phyloP scores from a whole-genome alignment of 1,140 invertebrate genomes.

The Drosophila lowei region DNA sequence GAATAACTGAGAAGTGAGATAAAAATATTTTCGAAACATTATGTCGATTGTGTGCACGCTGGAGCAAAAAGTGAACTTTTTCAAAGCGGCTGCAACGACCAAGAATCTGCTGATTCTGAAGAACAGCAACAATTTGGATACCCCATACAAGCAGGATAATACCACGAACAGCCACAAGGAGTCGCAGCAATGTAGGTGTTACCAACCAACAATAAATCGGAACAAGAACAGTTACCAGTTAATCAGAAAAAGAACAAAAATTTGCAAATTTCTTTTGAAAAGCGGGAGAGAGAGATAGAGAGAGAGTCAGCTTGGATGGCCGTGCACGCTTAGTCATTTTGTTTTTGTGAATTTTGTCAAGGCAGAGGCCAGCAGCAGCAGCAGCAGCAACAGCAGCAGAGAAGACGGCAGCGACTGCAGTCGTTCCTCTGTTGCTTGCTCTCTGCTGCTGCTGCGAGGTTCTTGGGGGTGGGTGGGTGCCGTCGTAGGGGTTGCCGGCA shows the following conservation, averaged over 20 bases:
- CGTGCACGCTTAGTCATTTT: conserved; percentile 69
- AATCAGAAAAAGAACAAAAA: conserved; percentile 47
- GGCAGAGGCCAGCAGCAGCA: neutral
- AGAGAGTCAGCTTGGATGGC: conserved; percentile 22
- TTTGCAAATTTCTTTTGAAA: conserved; percentile 22
- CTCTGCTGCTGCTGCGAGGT: conserved; percentile 6
- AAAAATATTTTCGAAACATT: conserved; percentile 51
- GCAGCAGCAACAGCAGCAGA: too few species aligned
- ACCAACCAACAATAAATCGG: conserved; percentile 3
- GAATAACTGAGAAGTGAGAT: conserved; percentile 29
- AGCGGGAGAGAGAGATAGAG: conserved; percentile 8
- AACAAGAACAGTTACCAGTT: conserved; percentile 41
- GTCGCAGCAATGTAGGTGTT: conserved; percentile 62
- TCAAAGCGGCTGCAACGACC: conserved; percentile 65
- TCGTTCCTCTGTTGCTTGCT: conserved; percentile 1
- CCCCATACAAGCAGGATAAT: conserved; percentile 47
- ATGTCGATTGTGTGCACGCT: conserved; percentile 80
- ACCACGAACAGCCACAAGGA: conserved; percentile 22
- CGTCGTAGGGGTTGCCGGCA: conserved; percentile 73
- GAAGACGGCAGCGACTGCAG: conserved; percentile 40
- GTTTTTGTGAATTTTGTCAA: conserved; percentile 78
- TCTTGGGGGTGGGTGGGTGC: conserved; percentile 27
- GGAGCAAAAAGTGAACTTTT: conserved; percentile 75
- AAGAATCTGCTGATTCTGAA: conserved; percentile 73
- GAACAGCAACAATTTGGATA: conserved; percentile 58